These are phyloP conservation scores for Ptychobarbus kaznakovi DNA, from an alignment of 2,797 vertebrate species.

Conservation along the genomic window DNA sequence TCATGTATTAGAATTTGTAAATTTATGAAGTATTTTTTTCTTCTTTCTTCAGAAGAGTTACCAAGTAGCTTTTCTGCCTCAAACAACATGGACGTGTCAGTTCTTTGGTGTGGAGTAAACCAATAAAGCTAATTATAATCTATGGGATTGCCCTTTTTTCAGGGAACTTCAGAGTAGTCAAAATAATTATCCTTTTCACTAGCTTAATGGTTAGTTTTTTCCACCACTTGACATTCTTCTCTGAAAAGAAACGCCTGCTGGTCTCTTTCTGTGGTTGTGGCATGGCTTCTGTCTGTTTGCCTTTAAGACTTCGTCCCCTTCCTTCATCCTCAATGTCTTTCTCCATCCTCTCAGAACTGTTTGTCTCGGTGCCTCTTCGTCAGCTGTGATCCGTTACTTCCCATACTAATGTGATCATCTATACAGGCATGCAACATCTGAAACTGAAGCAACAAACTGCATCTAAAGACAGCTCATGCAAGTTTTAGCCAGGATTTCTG, in stretches of 20 bases:
- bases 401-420: constrained; percentile 16
- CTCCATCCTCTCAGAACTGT: constrained; percentile 27
- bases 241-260: constrained; percentile 70
- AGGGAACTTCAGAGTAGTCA: not conserved
- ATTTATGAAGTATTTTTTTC: not conserved
- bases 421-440: not conserved
- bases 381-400: constrained; percentile 36
- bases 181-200: constrained; percentile 15
- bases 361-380: not conserved
- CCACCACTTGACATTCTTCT: constrained; percentile 78
- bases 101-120: constrained; percentile 25
- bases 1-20: not conserved
- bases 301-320: not conserved
- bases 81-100: not conserved
- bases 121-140: constrained; percentile 42
- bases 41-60: not conserved
- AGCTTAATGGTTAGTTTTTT: constrained; percentile 70
- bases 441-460: constrained; percentile 8
- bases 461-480: not conserved
- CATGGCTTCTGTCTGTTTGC: not conserved
- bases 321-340: not conserved
- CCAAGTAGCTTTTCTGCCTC: not conserved
- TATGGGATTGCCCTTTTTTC: not conserved
- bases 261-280: constrained; percentile 20
- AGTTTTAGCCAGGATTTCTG: not conserved